phyloP scores from a whole-genome alignment of 2,113 vertebrate genomes.

The Lucifuga dentata region DNA sequence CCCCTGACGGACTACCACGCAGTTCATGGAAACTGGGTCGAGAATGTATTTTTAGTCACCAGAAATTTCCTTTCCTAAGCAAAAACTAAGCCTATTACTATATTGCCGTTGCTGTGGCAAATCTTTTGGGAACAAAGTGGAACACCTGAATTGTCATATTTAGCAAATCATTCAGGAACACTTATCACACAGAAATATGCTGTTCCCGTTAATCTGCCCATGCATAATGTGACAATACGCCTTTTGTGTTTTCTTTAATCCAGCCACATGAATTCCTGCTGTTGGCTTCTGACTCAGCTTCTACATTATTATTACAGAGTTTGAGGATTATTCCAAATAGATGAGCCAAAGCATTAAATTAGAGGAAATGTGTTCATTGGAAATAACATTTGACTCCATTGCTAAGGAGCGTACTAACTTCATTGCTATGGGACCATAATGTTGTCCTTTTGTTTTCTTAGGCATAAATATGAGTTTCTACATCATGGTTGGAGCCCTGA shows the following conservation, averaged over 20 bases:
- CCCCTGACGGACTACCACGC: conserved; percentile 17
- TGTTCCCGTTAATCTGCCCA: conserved; percentile 32
- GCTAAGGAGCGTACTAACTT: no score
- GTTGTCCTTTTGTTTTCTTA: conserved; percentile 46
- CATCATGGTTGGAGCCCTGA: conserved; percentile 85
- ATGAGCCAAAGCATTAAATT: background rate
- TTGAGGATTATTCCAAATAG: conserved; percentile 4
- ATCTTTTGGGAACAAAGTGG: conserved; percentile 46
- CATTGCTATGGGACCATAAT: background rate
- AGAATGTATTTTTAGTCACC: conserved; percentile 42
- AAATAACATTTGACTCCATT: no score
- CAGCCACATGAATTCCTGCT: conserved; percentile 23
- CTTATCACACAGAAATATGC: conserved; percentile 25
- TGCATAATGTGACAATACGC: conserved; percentile 21
- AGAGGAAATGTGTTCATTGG: no score
- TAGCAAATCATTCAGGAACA: conserved; percentile 19
- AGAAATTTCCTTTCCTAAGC: conserved; percentile 39
- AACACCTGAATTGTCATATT: conserved; percentile 40
- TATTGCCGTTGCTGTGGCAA: conserved; percentile 69
- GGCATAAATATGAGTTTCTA: conserved; percentile 93
- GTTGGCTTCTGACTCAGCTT: conserved; percentile 28
- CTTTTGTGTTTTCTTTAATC: conserved; percentile 44
- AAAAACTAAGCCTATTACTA: conserved; percentile 18
- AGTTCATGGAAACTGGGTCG: conserved; percentile 56
- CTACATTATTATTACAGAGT: conserved; percentile 11